Base-by-base conservation (phyloP, 2,113 vertebrate species). In the Himantopus leucocephalus region DNA sequence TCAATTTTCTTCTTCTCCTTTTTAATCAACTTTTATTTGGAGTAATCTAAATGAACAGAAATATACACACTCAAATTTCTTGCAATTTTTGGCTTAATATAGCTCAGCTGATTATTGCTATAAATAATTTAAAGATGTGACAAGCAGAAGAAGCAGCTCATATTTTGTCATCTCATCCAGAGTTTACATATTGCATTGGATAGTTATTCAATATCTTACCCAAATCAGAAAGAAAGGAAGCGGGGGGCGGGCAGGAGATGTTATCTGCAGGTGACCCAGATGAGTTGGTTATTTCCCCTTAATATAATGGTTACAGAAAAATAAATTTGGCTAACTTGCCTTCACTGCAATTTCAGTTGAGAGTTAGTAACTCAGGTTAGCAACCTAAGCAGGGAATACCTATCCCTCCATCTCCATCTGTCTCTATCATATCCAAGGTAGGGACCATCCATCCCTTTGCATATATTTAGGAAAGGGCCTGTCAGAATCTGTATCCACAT, bases 21-120 rank as follows among this genome's bases (percentile, higher is more conserved):
- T 89, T 87, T 91, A 90, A 95, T 93, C 85, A 93, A 70, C 55
- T 83, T 85, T 85, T 93, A 90, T 88, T 92, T 88, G 29, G n/a
- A 83, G 47, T 50, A 71, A 92, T 90, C 26, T 67, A 90, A 92
- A 83, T 79, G 39, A 96, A 81, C 48, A 93, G 70, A 92, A 95
- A 76, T 66, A 66, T 39, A 85, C 27, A 58, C 27, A 48, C 7
- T 64, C 30, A 83, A 92, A 93, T 88, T 72, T 60, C 66, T 93
- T 85, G 39, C 66, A 72, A 73, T 81, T 93, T 96, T 77, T 83
- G 17, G 15, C 76, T 89, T 91, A 74, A 92, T 89, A 74, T 45
- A 95, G n/a, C 66, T 96, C 80, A 84, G 60, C 10, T 89, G 76
- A 95, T 92, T 94, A 92, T 80, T 78, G 14, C 70, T 78, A 84